phyloP scores from a whole-genome alignment of 2,888 invertebrate genomes.

The Shargacucullia verbasci region DNA sequence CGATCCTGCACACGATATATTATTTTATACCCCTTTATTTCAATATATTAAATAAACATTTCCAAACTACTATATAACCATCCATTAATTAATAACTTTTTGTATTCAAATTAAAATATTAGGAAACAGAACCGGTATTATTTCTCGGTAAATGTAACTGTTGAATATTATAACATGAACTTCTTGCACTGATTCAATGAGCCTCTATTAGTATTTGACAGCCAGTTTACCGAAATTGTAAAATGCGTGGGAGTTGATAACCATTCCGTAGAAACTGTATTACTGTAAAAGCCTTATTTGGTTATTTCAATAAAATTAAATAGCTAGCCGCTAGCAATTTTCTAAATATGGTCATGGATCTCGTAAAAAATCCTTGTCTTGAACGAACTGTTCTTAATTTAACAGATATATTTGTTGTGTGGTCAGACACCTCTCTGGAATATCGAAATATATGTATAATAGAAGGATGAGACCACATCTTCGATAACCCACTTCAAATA shows the following conservation, averaged over 20 bases:
- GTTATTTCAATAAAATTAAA: slow-evolving; percentile 24
- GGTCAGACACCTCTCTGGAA: too few relatives aligned
- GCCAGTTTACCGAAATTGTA: slow-evolving; percentile 6
- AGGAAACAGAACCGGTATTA: neutral
- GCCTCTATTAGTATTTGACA: neutral
- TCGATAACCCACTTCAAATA: too few relatives aligned
- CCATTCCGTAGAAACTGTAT: slow-evolving; percentile 8
- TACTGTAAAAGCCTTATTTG: slow-evolving; percentile 26
- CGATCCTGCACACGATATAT: too few relatives aligned
- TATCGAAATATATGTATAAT: too few relatives aligned
- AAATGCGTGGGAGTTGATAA: slow-evolving; percentile 17
- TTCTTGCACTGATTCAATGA: slow-evolving; percentile 1
- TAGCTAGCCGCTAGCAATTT: slow-evolving; percentile 20
- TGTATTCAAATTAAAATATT: neutral
- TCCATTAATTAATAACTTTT: neutral
- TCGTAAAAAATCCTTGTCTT: neutral
- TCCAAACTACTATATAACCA: too few relatives aligned
- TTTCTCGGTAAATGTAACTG: neutral
- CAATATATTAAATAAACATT: too few relatives aligned
- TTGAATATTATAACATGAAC: neutral
- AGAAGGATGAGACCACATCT: too few relatives aligned
- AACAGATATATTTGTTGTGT: too few relatives aligned
- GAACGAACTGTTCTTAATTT: too few relatives aligned
- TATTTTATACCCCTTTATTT: too few relatives aligned
- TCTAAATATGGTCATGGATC: slow-evolving; percentile 22